A percentile compares a stretch with the other conserved stretches of the same genome.
Evolutionary conservation across 1,140 invertebrate genomes (phyloP).

Genomic region (Bombus confusus): DNA sequence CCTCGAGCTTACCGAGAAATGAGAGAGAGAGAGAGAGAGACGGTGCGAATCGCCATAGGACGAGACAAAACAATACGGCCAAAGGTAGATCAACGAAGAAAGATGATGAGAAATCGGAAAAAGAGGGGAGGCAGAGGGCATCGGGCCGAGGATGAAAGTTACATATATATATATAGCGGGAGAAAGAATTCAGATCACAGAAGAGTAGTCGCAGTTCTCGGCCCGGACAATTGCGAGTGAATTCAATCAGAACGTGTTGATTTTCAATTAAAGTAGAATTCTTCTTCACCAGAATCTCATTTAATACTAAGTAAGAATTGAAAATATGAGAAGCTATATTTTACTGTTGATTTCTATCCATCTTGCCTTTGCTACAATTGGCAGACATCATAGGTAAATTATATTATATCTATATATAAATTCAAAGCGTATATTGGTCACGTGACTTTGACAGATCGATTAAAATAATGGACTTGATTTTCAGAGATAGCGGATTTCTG

Average conservation of each 20-base stretch:
- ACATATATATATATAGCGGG: conserved; percentile 65
- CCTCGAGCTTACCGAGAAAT: conserved; percentile 73
- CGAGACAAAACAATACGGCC: conserved; percentile 57
- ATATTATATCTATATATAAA: conserved; percentile 6
- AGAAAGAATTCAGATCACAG: conserved; percentile 69
- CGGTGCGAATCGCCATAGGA: conserved; percentile 43
- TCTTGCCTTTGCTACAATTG: conserved; percentile 34
- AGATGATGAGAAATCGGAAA: conserved; percentile 65
- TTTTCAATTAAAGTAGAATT: neutral
- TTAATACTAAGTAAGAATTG: neutral
- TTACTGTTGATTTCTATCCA: conserved; percentile 50
- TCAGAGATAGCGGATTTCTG: conserved; percentile 75
- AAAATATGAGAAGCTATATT: conserved; percentile 58
- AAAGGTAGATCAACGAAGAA: conserved; percentile 58
- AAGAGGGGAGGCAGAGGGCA: conserved; percentile 56
- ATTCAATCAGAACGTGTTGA: neutral
- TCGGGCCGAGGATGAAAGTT: conserved; percentile 64
- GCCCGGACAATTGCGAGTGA: neutral
- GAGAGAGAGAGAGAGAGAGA: conserved; percentile 64
- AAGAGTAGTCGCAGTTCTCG: conserved; percentile 19
- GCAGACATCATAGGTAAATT: conserved; percentile 66
- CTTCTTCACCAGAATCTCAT: neutral
- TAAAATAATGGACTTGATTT: neutral
- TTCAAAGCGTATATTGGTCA: neutral
- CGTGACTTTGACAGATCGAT: conserved; percentile 11